Evolutionary conservation across 1,140 invertebrate genomes (phyloP).

Genomic region (Leptinotarsa texana): DNA sequence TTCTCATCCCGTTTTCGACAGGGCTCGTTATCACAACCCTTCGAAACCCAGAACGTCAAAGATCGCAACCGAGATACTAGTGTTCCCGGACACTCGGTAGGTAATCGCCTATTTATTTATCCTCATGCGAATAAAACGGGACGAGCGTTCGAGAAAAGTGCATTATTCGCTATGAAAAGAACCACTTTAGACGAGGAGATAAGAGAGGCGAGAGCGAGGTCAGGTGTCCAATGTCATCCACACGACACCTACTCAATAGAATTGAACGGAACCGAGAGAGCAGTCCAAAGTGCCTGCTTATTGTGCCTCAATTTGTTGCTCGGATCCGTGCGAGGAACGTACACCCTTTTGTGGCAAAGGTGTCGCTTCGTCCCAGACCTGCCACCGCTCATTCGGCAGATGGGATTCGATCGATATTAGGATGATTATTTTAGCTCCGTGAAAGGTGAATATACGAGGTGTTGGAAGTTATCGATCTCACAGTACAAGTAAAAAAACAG

Average conservation of each 20-base stretch:
- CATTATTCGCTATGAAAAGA: constrained; percentile 33
- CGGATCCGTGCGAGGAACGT: constrained; percentile 26
- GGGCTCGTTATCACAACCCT: too few species aligned
- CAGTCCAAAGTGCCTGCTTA: constrained; percentile 44
- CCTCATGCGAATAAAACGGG: constrained; percentile 9
- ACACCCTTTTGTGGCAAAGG: constrained; percentile 37
- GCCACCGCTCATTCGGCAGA: neutral
- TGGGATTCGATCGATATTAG: neutral
- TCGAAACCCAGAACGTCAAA: too few species aligned
- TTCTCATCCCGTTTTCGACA: too few species aligned
- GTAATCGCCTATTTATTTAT: constrained; percentile 4
- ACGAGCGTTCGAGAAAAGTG: constrained; percentile 10
- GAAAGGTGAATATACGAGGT: neutral
- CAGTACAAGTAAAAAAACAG: too few species aligned
- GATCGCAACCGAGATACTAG: neutral
- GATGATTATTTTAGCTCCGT: neutral
- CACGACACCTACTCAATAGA: constrained; percentile 40
- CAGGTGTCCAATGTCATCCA: constrained; percentile 44
- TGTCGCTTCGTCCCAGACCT: constrained; percentile 27
- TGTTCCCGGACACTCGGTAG: neutral
- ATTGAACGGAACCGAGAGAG: constrained; percentile 36
- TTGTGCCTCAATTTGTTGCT: constrained; percentile 42
- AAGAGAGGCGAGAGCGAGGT: constrained; percentile 25
- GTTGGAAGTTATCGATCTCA: neutral
- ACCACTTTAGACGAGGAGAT: constrained; percentile 30